Percentiles rank a stretch among this genome's conserved stretches.
phyloP scores from a whole-genome alignment of 1,140 invertebrate genomes.

The Dufourea novaeangliae region DNA sequence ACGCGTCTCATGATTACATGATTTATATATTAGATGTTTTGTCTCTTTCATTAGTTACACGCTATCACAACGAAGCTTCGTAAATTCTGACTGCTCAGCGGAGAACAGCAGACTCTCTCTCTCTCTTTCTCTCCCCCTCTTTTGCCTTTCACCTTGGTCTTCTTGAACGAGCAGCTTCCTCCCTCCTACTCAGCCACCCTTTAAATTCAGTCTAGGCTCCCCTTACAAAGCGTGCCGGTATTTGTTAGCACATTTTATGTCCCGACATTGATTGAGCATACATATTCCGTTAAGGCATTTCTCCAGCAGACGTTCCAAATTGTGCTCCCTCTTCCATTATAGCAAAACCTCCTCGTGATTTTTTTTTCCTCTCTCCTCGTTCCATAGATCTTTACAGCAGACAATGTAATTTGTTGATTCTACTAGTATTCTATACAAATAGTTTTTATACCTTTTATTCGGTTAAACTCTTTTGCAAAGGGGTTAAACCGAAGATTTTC shows the following conservation, averaged over 20 bases:
- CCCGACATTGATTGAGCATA: constrained; percentile 64
- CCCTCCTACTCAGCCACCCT: constrained; percentile 51
- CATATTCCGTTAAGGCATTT: constrained; percentile 33
- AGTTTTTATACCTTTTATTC: background rate
- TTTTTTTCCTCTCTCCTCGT: background rate
- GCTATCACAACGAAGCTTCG: constrained; percentile 17
- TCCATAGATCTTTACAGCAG: background rate
- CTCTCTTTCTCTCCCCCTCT: constrained; percentile 45
- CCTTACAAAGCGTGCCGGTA: constrained; percentile 52
- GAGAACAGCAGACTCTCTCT: constrained; percentile 58
- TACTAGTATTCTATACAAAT: background rate
- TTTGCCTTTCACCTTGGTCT: constrained; percentile 38
- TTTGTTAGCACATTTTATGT: constrained; percentile 60
- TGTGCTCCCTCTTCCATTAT: constrained; percentile 16
- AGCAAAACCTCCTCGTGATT: background rate
- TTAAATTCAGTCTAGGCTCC: constrained; percentile 44
- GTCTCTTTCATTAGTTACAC: constrained; percentile 8
- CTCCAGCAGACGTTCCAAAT: constrained; percentile 25
- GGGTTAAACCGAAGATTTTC: too few relatives aligned
- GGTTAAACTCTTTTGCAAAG: background rate
- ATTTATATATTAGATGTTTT: constrained; percentile 13
- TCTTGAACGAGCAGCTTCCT: constrained; percentile 43
- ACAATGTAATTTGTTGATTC: too few relatives aligned
- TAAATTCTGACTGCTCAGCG: constrained; percentile 52
- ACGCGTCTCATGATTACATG: too few relatives aligned